A percentile compares a stretch with the other conserved stretches of the same genome.
Evolutionary conservation across 2,888 invertebrate species (phyloP).

Genomic region (Hemithea aestivaria): DNA sequence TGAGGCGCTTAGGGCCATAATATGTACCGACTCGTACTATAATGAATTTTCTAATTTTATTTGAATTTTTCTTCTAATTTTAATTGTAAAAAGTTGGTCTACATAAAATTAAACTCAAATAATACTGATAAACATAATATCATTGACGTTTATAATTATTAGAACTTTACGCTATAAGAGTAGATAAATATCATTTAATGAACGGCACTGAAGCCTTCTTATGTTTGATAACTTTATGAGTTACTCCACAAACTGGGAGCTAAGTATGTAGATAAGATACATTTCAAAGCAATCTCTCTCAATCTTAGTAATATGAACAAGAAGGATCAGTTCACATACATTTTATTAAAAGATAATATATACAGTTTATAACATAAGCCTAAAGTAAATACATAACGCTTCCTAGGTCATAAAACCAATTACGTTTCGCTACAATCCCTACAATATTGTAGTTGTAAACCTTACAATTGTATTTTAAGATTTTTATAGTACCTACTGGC

Average conservation of each 20-base stretch:
- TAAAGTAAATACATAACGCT: slow-evolving; percentile 26
- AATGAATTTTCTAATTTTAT: too few relatives aligned
- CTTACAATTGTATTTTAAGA: too few relatives aligned
- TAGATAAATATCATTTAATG: slow-evolving; percentile 4
- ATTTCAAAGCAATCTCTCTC: slow-evolving; percentile 30
- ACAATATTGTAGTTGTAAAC: background rate
- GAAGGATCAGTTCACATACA: slow-evolving; percentile 21
- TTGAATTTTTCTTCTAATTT: too few relatives aligned
- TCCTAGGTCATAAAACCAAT: slow-evolving; percentile 22
- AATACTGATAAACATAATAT: too few relatives aligned
- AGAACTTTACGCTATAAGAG: too few relatives aligned
- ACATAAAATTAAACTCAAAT: too few relatives aligned
- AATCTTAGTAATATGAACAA: slow-evolving; percentile 20
- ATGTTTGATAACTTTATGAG: slow-evolving; percentile 35
- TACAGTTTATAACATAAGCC: slow-evolving; percentile 13
- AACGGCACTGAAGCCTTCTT: slow-evolving; percentile 11
- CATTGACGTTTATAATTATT: too few relatives aligned
- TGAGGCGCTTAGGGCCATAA: too few relatives aligned
- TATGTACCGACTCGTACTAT: too few relatives aligned
- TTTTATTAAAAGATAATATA: slow-evolving; percentile 25
- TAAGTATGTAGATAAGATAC: slow-evolving; percentile 44
- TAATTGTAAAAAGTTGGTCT: too few relatives aligned
- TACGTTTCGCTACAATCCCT: slow-evolving; percentile 4
- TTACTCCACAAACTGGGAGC: slow-evolving; percentile 32
- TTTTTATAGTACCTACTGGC: too few relatives aligned